A percentile compares a stretch with the other conserved stretches of the same genome.
phyloP scores from a whole-genome alignment of 2,113 vertebrate species.

The Hystrix brachyura region DNA sequence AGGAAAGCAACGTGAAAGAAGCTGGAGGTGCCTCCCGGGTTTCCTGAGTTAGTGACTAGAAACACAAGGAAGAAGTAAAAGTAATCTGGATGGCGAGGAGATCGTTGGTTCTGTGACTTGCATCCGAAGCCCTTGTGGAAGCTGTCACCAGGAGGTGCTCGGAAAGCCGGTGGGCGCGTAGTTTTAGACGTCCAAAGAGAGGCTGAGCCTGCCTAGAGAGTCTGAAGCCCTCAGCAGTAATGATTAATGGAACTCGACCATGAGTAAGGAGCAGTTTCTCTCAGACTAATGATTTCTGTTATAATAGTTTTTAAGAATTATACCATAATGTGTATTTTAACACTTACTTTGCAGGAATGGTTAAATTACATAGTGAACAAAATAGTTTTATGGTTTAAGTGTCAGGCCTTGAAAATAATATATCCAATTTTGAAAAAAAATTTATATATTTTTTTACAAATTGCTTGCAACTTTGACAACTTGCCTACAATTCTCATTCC shows the following conservation, averaged over 20 bases:
- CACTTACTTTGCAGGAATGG: constrained; percentile 66
- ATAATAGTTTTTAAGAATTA: constrained; percentile 65
- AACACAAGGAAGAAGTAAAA: neutral
- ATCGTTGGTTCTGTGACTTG: neutral
- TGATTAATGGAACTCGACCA: constrained; percentile 26
- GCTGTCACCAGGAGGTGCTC: neutral
- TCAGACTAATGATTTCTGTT: constrained; percentile 32
- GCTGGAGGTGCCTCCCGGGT: neutral
- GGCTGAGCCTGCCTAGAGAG: neutral
- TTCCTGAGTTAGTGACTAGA: neutral
- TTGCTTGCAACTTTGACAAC: constrained; percentile 78
- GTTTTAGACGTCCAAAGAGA: neutral
- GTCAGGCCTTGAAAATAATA: constrained; percentile 65
- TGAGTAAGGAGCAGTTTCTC: constrained; percentile 25
- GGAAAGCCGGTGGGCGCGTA: neutral
- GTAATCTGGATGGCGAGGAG: neutral
- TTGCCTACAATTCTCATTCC: constrained; percentile 71
- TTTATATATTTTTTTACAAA: constrained; percentile 47
- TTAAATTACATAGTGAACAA: constrained; percentile 70
- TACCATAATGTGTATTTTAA: constrained; percentile 54
- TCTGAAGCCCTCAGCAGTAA: neutral
- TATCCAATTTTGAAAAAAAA: constrained; percentile 52
- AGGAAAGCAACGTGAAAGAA: neutral
- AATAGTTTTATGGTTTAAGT: constrained; percentile 64
- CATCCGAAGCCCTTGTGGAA: neutral